Evolutionary conservation across 2,888 invertebrate species (phyloP).

Genomic region (Eupithecia subfuscata): DNA sequence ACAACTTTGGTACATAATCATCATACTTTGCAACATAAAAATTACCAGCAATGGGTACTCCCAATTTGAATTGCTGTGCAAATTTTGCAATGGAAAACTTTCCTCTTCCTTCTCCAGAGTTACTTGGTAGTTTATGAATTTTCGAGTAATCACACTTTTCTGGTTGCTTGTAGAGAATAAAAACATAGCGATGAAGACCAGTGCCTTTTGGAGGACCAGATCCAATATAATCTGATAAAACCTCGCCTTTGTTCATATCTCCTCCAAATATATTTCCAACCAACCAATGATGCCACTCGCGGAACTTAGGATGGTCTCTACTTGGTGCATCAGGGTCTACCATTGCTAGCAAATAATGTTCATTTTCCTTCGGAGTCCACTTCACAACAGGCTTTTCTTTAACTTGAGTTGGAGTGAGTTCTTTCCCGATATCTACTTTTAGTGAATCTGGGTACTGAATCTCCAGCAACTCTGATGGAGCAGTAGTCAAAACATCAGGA

Average conservation of each 20-base stretch:
- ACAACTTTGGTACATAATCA: constrained; percentile 83
- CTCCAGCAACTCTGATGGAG: constrained; percentile 80
- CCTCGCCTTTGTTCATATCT: constrained; percentile 85
- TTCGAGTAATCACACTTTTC: constrained; percentile 75
- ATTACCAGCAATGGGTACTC: constrained; percentile 85
- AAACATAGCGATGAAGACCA: constrained; percentile 89
- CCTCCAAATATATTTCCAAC: constrained; percentile 88
- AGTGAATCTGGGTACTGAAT: constrained; percentile 81
- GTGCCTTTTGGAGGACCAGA: constrained; percentile 89
- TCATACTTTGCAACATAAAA: constrained; percentile 85
- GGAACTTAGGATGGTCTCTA: constrained; percentile 86
- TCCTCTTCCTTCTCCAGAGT: constrained; percentile 81
- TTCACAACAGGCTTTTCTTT: constrained; percentile 87
- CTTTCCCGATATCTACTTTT: constrained; percentile 85
- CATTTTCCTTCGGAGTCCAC: constrained; percentile 84
- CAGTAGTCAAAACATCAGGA: constrained; percentile 87
- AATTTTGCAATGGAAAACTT: constrained; percentile 85
- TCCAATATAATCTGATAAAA: constrained; percentile 85
- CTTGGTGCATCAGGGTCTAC: constrained; percentile 92
- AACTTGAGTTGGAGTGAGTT: constrained; percentile 88
- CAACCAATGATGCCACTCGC: constrained; percentile 92
- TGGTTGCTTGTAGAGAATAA: constrained; percentile 86
- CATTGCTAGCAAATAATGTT: constrained; percentile 86
- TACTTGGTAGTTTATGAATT: constrained; percentile 68
- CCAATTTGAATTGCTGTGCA: constrained; percentile 83